Percentiles rank a stretch among this genome's conserved stretches.
Conservation (phyloP, 2,888 invertebrate genomes). For the Tillus elongatus region DNA sequence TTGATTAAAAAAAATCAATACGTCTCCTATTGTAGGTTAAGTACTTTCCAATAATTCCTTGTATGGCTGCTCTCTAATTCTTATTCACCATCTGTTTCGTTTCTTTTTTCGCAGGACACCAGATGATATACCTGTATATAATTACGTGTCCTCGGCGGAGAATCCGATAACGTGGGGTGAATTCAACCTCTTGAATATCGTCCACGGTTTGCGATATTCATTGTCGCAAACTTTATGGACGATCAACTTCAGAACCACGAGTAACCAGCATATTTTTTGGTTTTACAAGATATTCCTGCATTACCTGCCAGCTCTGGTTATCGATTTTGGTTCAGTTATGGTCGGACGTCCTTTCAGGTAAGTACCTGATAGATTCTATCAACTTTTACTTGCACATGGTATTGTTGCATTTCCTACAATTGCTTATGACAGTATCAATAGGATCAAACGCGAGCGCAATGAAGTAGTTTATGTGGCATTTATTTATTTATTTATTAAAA, state of each 20-base stretch:
- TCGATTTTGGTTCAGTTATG: constrained; percentile 47
- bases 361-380: too few species aligned
- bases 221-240: constrained; percentile 48
- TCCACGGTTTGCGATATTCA: constrained; percentile 46
- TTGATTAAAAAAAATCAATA: too few species aligned
- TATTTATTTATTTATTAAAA: too few species aligned
- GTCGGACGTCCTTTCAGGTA: constrained; percentile 39
- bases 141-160: constrained; percentile 73
- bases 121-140: constrained; percentile 55
- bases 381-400: too few species aligned
- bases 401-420: too few species aligned
- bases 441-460: too few species aligned
- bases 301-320: constrained; percentile 51
- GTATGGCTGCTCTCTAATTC: too few species aligned
- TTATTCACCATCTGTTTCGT: too few species aligned
- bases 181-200: constrained; percentile 47
- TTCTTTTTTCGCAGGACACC: constrained; percentile 14
- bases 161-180: constrained; percentile 75
- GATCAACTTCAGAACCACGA: constrained; percentile 22
- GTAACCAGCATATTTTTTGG: constrained; percentile 34
- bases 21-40: too few species aligned
- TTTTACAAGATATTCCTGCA: constrained; percentile 50
- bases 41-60: too few species aligned
- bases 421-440: too few species aligned
- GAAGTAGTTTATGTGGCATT: too few species aligned